Evolutionary conservation across 2,888 invertebrate genomes (phyloP), one percentile per base, ranked within the genome.

Genomic region (Ernsta delagoae): DNA sequence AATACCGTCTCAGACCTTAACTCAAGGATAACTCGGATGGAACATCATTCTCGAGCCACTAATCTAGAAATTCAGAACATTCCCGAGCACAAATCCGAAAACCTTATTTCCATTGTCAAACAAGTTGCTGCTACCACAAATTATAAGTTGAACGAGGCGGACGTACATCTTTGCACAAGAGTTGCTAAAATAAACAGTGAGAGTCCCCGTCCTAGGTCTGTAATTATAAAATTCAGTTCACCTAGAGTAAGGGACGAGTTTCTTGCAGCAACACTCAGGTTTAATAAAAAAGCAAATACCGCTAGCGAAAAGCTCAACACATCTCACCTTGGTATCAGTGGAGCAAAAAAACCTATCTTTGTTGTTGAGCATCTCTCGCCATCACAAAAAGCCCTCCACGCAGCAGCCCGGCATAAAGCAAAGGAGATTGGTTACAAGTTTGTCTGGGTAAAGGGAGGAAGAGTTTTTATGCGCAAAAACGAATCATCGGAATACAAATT

Each of bases 61-160:
- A 74, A 75, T 56, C 31, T 75, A 7, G 75, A 75, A 66, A 62
- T 75, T 34, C 75, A 75, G 41, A 71, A 71, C 45, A 59, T 75
- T 9, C 73, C 74, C 1, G 75, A 74, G 65, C 59, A 71, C n/a
- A 75, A 67, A 39, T 70, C 74, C 0, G 74, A 75, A 74, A 76
- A 76, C 61, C 48, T 48, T 12, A 48, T 48, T 6, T n/a, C 48
- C 12, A 48, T 48, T 12, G 6, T 4, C n/a, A 48, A 48, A 12
- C 48, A 48, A 48, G 48, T 48, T 48, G 48, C 48, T 48, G n/a
- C 48, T 48, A n/a, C n/a, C 50, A 70, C 70, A 11, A 65, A 68
- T 8, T 74, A 64, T 34, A 71, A 72, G 43, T 16, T 73, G 24
- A 70, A 69, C 8, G 73, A 75, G 9, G 54, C 66, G 6, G 75